Conservation (phyloP, 2,797 vertebrate genomes). For the Melanotaenia nigrans region DNA sequence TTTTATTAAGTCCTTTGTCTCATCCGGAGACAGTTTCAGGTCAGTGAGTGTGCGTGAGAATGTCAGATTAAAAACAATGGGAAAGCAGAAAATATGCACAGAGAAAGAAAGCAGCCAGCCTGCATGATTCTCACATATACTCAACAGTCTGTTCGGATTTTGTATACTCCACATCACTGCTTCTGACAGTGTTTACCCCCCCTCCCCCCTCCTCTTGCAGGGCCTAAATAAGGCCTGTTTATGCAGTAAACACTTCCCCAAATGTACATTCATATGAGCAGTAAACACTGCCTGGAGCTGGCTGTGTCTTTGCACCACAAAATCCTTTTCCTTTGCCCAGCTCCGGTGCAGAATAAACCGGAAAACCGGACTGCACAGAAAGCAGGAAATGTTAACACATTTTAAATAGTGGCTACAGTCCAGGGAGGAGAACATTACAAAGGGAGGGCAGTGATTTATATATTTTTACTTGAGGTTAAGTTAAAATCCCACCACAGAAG, state of each 20-base stretch:
- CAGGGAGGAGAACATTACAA: conserved; percentile 14
- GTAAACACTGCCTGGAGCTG: conserved; percentile 61
- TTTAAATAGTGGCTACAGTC: conserved; percentile 42
- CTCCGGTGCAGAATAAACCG: conserved; percentile 19
- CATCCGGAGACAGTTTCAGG: conserved; percentile 39
- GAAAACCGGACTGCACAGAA: conserved; percentile 6
- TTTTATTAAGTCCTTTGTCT: conserved; percentile 39
- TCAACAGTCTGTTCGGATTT: conserved; percentile 41
- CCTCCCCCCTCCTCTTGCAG: background rate
- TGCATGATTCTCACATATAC: conserved; percentile 37
- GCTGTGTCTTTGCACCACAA: conserved; percentile 9
- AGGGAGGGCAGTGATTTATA: conserved; percentile 34
- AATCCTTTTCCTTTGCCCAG: conserved; percentile 30
- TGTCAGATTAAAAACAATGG: conserved; percentile 20
- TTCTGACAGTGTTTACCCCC: conserved; percentile 43
- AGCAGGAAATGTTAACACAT: conserved; percentile 46
- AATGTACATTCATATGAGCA: conserved; percentile 35
- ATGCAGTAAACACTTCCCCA: conserved; percentile 40
- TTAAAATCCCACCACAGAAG: conserved; percentile 27
- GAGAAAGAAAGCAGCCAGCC: conserved; percentile 24
- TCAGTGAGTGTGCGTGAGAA: conserved; percentile 40
- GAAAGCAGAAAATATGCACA: conserved; percentile 23
- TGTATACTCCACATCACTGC: conserved; percentile 22
- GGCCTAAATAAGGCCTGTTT: conserved; percentile 54
- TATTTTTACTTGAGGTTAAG: conserved; percentile 25